Evolutionary conservation across 2,113 vertebrate species (phyloP).

Genomic region (Promerops cafer): DNA sequence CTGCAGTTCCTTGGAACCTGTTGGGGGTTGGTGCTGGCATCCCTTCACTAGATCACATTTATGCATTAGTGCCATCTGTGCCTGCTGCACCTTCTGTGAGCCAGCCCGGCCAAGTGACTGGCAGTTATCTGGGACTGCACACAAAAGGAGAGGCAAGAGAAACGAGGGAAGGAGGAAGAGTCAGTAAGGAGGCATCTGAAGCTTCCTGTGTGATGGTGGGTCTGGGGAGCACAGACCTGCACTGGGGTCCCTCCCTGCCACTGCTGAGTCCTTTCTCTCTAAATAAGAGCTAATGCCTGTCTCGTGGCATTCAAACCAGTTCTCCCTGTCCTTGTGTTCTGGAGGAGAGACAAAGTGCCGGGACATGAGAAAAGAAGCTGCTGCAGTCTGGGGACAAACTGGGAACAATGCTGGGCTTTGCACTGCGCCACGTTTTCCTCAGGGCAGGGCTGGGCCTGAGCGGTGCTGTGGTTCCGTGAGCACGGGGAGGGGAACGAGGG

Average conservation of each 20-base stretch:
- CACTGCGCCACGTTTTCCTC: neutral
- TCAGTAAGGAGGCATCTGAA: slow-evolving; percentile 67
- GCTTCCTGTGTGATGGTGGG: slow-evolving; percentile 65
- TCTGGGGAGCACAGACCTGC: slow-evolving; percentile 68
- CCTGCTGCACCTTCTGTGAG: slow-evolving; percentile 95
- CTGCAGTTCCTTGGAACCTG: slow-evolving; percentile 92
- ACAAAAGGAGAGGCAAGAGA: neutral
- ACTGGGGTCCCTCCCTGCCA: slow-evolving; percentile 29
- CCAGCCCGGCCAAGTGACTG: slow-evolving; percentile 90
- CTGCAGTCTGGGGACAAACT: neutral
- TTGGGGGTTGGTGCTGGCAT: slow-evolving; percentile 84
- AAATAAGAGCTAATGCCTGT: neutral
- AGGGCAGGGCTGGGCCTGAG: neutral
- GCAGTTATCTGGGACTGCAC: slow-evolving; percentile 88
- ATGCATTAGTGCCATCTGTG: slow-evolving; percentile 99
- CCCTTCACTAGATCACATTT: slow-evolving; percentile 96
- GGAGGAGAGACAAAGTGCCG: neutral
- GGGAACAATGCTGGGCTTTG: neutral
- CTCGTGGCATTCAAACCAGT: neutral
- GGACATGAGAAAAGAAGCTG: neutral
- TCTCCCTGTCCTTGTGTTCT: neutral
- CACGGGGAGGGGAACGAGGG: neutral
- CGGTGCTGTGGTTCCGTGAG: accelerated
- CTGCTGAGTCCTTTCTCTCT: neutral
- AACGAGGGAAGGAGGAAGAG: neutral